Percentiles rank a stretch among this genome's conserved stretches.
phyloP scores from a whole-genome alignment of 37 sponge, comb jelly and placozoan genomes.

The Oopsacas minuta region DNA sequence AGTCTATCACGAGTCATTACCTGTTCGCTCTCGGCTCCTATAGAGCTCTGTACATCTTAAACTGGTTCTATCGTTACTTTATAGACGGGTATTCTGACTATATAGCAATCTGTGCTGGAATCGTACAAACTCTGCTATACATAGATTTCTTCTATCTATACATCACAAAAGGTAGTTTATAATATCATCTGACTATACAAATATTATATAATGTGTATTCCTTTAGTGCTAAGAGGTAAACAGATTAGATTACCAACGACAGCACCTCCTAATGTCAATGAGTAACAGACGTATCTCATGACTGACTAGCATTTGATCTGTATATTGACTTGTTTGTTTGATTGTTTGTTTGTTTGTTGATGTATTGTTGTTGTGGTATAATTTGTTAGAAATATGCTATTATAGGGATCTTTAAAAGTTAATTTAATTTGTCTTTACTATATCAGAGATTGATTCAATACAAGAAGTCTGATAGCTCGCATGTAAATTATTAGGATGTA shows the following conservation, averaged over 20 bases:
- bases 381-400: too few species aligned
- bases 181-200: neutral
- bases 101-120: conserved; percentile 90
- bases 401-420: too few species aligned
- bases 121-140: conserved; percentile 94
- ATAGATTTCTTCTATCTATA: conserved; percentile 99
- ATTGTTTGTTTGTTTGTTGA: neutral
- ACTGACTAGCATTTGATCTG: neutral
- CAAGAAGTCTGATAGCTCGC: too few species aligned
- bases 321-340: neutral
- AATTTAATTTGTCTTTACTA: too few species aligned
- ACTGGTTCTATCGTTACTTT: conserved; percentile 94
- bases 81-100: conserved; percentile 84
- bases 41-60: conserved; percentile 83
- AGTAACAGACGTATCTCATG: neutral
- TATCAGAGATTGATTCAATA: too few species aligned
- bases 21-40: conserved; percentile 92
- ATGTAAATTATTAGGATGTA: too few species aligned
- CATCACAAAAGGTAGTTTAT: conserved; percentile 85
- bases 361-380: too few species aligned
- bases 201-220: neutral
- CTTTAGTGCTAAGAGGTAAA: neutral
- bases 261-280: neutral
- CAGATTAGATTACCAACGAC: neutral
- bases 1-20: conserved; percentile 97